phyloP scores from a whole-genome alignment of 2,888 invertebrate genomes.

The Cephus runcator region DNA sequence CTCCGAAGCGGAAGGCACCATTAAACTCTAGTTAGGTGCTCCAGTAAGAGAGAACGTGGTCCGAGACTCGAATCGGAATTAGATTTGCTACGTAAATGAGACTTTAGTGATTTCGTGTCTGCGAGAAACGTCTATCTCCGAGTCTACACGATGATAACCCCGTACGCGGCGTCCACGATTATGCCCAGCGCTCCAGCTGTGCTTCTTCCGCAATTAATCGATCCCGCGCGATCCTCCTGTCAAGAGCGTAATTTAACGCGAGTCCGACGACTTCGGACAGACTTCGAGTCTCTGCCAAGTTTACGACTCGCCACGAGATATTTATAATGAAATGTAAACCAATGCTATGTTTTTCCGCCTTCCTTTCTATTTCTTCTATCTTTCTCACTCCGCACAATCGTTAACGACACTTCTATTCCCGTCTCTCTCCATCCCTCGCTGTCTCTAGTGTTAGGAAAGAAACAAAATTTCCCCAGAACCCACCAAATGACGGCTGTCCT shows the following conservation, averaged over 20 bases:
- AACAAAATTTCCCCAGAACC: not conserved
- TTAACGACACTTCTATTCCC: not conserved
- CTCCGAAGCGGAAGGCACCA: constrained; percentile 30
- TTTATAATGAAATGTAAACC: not conserved
- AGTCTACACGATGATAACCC: not conserved
- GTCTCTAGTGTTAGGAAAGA: not conserved
- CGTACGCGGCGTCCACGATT: not conserved
- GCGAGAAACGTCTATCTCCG: not conserved
- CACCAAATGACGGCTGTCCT: not conserved
- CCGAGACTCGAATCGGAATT: constrained; percentile 34
- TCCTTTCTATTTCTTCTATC: not conserved
- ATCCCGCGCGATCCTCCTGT: not conserved
- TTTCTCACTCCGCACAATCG: not conserved
- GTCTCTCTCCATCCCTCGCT: not conserved
- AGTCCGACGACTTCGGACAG: not conserved
- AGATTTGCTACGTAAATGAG: constrained; percentile 32
- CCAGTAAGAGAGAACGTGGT: constrained; percentile 28
- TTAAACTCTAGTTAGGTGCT: constrained; percentile 43
- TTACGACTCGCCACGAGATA: not conserved
- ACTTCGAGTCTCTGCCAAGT: not conserved
- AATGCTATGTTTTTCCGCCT: not conserved
- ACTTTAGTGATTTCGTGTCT: constrained; percentile 17
- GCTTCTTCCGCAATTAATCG: not conserved
- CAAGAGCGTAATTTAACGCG: not conserved
- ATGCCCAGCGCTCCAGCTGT: not conserved